Conservation (phyloP, 2,113 vertebrate species). For the Corythaixoides concolor region DNA sequence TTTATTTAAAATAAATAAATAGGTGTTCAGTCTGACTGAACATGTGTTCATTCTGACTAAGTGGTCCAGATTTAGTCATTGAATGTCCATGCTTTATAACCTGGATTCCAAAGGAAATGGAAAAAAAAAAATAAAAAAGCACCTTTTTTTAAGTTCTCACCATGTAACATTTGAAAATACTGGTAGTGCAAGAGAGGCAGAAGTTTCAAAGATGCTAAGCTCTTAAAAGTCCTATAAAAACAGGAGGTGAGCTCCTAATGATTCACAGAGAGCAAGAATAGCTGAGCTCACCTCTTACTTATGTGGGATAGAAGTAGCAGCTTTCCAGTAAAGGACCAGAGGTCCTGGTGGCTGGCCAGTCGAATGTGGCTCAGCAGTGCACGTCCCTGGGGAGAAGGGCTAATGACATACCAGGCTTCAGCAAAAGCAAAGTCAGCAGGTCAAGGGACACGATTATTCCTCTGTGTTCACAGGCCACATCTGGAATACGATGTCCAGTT, state of each 20-base stretch:
- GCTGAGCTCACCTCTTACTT: background rate
- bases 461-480: background rate
- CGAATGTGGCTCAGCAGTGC: fast-evolving
- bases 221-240: background rate
- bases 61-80: background rate
- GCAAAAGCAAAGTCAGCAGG: background rate
- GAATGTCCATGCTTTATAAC: background rate
- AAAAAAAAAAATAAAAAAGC: background rate
- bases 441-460: background rate
- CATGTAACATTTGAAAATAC: background rate
- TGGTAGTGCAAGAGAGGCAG: background rate
- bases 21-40: background rate
- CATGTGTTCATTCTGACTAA: too few species aligned
- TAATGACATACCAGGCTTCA: background rate
- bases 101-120: background rate
- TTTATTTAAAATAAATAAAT: background rate
- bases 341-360: background rate
- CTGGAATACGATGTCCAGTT: background rate
- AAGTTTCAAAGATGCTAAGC: background rate
- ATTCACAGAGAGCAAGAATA: background rate
- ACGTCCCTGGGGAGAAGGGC: background rate
- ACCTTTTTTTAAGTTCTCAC: background rate
- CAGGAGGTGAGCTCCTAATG: background rate
- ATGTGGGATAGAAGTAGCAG: background rate
- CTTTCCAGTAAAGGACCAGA: background rate